Base-by-base conservation (phyloP, 1,140 invertebrate species). In the Heliconius congener region DNA sequence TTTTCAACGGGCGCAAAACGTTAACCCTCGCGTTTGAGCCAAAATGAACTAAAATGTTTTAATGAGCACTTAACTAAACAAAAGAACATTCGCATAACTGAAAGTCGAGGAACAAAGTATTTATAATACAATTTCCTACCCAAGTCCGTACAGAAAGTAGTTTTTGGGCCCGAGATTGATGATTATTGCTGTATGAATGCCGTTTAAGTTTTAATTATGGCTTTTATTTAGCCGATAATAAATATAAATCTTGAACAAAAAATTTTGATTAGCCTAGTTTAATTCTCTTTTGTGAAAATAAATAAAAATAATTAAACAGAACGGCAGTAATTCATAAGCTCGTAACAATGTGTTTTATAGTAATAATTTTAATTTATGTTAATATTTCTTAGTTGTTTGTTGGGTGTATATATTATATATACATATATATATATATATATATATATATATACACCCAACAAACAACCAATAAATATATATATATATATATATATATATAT, bases 181-280 rank as follows among this genome's bases (percentile, higher is more conserved):
- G 85, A 81, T 86, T 84, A 86, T 86, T 79, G 80, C 72, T 76
- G 79, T 83, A 80, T 81, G 82, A 85, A 85, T 83, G 77, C 74
- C 82, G 75, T 82, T 80, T 77, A 79, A 76, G 79, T 74, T 80
- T 84, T 86, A 84, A 86, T 86, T 82, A 86, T 86, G 82, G 83
- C 73, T 80, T 78, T 86, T 86, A 83, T 83, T 80, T 81, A 52
- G 73, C 76, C 80, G 73, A 83, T 84, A 82, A 81, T 71, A 74
- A 19, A 60, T 80, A 82, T 83, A 82, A 84, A 82, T 82, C 73
- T 76, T 50, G 74, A 72, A 80, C 79, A 83, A 84, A 84, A 23
- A 84, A 83, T 84, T 78, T 80, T 84, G 75, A 82, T 83, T 76
- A 78, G 66, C 60, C 27, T 66, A 66, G 60, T 66, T 66, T 16